These are phyloP conservation scores for Netelia inedita DNA, from an alignment of 2,888 invertebrate genomes.

Conservation along the genomic window DNA sequence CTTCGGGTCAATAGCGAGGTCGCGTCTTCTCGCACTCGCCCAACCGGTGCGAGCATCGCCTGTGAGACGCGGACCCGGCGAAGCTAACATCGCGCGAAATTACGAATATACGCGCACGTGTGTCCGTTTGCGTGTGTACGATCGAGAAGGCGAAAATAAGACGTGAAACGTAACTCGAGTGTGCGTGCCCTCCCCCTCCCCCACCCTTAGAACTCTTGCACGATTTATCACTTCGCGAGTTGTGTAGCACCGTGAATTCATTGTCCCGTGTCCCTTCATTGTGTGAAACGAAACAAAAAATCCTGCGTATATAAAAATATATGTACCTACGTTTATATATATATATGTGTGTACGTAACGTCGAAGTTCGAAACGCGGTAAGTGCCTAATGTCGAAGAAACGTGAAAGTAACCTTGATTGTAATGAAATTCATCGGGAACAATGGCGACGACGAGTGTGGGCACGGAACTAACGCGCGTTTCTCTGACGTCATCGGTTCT, in stretches of 20 bases:
- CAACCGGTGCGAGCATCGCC: neutral
- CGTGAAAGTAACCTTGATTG: constrained; percentile 6
- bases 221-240: constrained; percentile 31
- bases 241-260: constrained; percentile 3
- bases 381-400: constrained; percentile 2
- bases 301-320: too few relatives aligned
- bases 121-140: neutral
- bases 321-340: too few relatives aligned
- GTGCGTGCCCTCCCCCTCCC: too few relatives aligned
- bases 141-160: constrained; percentile 30
- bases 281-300: constrained; percentile 1
- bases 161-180: constrained; percentile 32
- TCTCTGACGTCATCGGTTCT: constrained; percentile 7
- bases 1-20: constrained; percentile 60
- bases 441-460: neutral
- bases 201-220: constrained; percentile 1
- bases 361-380: neutral
- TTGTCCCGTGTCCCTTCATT: constrained; percentile 1
- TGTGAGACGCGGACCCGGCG: neutral
- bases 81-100: constrained; percentile 4
- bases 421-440: constrained; percentile 23
- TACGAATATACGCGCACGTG: constrained; percentile 6
- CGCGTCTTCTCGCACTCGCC: constrained; percentile 41
- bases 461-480: constrained; percentile 10
- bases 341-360: neutral